A percentile compares a stretch with the other conserved stretches of the same genome.
Conservation (phyloP, 2,113 vertebrate species). For the Nycticebus coucang region DNA sequence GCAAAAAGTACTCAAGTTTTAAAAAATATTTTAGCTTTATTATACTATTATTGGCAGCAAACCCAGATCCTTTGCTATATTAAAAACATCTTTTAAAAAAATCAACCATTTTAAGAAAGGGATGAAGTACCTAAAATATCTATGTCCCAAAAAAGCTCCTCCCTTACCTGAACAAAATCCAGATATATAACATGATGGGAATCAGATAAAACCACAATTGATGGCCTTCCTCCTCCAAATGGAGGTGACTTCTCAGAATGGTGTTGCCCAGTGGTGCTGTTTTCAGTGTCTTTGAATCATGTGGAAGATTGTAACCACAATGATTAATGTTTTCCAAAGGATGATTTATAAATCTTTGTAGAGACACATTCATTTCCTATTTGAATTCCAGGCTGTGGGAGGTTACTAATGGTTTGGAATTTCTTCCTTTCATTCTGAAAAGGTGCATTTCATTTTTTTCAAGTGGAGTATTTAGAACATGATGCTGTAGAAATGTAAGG, state of each 20-base stretch:
- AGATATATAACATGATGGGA: neutral
- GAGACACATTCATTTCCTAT: constrained; percentile 49
- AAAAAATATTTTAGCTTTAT: constrained; percentile 49
- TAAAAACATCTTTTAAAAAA: constrained; percentile 12
- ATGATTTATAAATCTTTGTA: constrained; percentile 18
- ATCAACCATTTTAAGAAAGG: constrained; percentile 12
- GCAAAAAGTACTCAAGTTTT: constrained; percentile 35
- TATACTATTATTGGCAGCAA: constrained; percentile 2
- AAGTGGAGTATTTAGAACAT: neutral
- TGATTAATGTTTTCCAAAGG: constrained; percentile 64
- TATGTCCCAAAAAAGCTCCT: neutral
- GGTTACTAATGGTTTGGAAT: neutral
- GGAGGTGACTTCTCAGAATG: constrained; percentile 14
- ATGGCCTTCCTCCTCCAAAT: neutral
- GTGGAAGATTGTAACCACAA: constrained; percentile 13
- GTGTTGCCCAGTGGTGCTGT: neutral
- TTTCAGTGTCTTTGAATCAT: neutral
- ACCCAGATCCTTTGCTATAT: constrained; percentile 4
- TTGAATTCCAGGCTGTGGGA: constrained; percentile 9
- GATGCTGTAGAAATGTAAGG: neutral
- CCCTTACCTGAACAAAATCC: constrained; percentile 1
- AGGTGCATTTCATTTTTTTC: neutral
- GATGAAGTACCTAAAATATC: neutral
- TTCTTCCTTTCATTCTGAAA: neutral
- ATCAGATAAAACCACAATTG: constrained; percentile 28